Evolutionary conservation across 2,888 invertebrate genomes (phyloP).

Genomic region (Spisula solida): DNA sequence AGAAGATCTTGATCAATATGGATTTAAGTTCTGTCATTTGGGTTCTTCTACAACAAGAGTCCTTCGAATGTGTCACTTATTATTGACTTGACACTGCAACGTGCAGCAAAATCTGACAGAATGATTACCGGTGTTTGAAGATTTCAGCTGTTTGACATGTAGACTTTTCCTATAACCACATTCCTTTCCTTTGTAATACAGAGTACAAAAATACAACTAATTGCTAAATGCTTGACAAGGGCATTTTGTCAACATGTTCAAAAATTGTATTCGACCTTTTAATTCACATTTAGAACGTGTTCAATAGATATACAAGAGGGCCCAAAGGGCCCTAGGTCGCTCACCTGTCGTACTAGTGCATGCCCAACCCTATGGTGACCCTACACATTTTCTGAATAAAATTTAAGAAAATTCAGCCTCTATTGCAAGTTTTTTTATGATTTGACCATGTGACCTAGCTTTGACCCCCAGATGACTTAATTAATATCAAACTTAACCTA

Average conservation of each 20-base stretch:
- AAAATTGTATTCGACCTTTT: neutral
- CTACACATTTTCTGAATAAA: no score
- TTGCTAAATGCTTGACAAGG: neutral
- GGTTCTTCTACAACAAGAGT: neutral
- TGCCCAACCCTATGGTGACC: no score
- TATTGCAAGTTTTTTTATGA: no score
- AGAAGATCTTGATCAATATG: neutral
- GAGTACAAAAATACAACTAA: neutral
- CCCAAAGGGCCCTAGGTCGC: no score
- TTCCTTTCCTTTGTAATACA: neutral
- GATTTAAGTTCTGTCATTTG: conserved; percentile 9
- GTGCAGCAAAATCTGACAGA: neutral
- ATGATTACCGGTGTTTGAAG: neutral
- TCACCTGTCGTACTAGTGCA: no score
- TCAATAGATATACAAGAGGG: neutral
- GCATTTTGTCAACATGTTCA: neutral
- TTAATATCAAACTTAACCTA: no score
- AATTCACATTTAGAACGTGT: conserved; percentile 4
- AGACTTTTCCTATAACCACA: neutral
- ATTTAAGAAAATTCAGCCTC: no score
- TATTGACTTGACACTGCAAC: neutral
- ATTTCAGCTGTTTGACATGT: neutral
- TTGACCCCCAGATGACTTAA: no score
- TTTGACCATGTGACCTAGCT: no score
- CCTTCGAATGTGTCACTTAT: neutral